Conservation (phyloP, 92 coral and sea anemone species). For the Epizoanthus ramosus region DNA sequence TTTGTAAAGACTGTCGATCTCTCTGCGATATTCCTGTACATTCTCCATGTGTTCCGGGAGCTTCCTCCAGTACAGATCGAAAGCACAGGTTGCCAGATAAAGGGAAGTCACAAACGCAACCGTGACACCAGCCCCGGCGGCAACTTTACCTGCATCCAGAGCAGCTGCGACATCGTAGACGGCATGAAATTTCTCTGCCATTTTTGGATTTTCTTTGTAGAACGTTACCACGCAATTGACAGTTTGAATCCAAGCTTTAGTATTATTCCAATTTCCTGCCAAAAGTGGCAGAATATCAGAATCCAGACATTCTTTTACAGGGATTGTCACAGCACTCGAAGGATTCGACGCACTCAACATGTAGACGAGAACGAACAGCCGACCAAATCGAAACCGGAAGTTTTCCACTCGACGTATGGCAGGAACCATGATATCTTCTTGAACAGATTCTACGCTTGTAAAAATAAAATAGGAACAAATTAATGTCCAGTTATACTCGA, state of each 20-base stretch:
- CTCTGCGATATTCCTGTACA: constrained; percentile 3
- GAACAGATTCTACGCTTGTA: too few relatives aligned
- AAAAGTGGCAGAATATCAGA: not conserved
- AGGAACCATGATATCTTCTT: not conserved
- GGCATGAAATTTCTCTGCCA: constrained; percentile 7
- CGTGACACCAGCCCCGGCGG: not conserved
- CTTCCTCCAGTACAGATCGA: not conserved
- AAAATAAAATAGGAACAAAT: too few relatives aligned
- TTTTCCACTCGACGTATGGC: not conserved
- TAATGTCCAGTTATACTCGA: too few relatives aligned
- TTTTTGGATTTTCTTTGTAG: constrained; percentile 13
- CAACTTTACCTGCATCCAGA: not conserved
- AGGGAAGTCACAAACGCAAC: constrained; percentile 8
- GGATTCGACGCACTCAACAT: not conserved
- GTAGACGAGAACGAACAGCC: not conserved
- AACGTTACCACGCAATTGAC: not conserved
- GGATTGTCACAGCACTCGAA: not conserved
- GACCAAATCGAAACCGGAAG: not conserved
- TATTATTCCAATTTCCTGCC: not conserved
- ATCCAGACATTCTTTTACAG: not conserved
- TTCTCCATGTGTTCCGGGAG: constrained; percentile 9
- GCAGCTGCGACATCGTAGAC: not conserved
- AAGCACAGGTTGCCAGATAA: constrained; percentile 3
- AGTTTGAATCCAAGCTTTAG: not conserved
- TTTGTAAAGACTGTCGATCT: constrained; percentile 20